phyloP scores from a whole-genome alignment of 2,888 invertebrate genomes.

The Pyrochroa serraticornis region DNA sequence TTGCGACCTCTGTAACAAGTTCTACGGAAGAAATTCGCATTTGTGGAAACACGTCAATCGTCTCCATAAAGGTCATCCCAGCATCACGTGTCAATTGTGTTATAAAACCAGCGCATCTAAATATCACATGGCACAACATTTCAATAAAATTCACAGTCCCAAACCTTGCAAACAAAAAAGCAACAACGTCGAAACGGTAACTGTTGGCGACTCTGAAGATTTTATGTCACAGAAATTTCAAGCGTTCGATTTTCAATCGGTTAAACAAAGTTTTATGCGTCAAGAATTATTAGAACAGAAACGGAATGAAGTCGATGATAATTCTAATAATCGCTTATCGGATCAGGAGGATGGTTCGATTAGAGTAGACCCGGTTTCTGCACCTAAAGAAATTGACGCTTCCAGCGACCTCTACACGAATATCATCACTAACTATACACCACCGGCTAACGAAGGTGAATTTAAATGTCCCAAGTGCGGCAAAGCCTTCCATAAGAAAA shows the following conservation, averaged over 20 bases:
- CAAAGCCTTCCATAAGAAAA: slow-evolving; percentile 63
- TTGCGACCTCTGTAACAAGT: slow-evolving; percentile 67
- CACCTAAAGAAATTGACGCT: slow-evolving; percentile 55
- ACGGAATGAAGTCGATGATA: slow-evolving; percentile 35
- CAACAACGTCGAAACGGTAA: slow-evolving; percentile 9
- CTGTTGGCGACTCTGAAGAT: slow-evolving; percentile 38
- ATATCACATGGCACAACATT: slow-evolving; percentile 64
- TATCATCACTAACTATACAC: slow-evolving; percentile 57
- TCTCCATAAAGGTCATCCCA: slow-evolving; percentile 64
- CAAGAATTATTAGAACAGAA: slow-evolving; percentile 47
- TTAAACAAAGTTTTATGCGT: slow-evolving; percentile 52
- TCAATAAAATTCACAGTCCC: slow-evolving; percentile 60
- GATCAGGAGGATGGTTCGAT: slow-evolving; percentile 28
- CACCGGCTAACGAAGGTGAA: slow-evolving; percentile 57
- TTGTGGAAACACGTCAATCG: slow-evolving; percentile 68
- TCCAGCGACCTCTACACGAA: slow-evolving; percentile 55
- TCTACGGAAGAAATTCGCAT: slow-evolving; percentile 66
- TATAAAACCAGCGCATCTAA: slow-evolving; percentile 65
- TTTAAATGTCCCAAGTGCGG: slow-evolving; percentile 64
- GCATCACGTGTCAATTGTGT: slow-evolving; percentile 65
- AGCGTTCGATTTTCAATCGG: slow-evolving; percentile 50
- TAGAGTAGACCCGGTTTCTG: slow-evolving; percentile 8
- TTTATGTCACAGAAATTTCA: slow-evolving; percentile 53
- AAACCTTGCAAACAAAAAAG: slow-evolving; percentile 37
- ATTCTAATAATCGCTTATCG: slow-evolving; percentile 27